These are phyloP conservation scores for Eulemur rubriventer DNA, from an alignment of 2,797 vertebrate genomes.

Conservation along the genomic window DNA sequence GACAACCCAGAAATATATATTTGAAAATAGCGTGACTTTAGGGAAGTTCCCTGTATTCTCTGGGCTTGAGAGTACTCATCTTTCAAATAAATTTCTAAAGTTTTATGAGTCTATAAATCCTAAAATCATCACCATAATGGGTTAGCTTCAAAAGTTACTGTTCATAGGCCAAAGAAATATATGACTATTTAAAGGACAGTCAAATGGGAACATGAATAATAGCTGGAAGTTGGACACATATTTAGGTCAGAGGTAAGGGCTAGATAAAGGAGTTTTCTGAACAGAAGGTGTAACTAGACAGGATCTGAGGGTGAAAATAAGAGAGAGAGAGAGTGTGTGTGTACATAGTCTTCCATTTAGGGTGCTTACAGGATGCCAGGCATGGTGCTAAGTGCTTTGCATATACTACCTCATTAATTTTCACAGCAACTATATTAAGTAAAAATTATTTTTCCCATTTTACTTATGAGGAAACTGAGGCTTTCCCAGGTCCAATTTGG, in stretches of 20 bases:
- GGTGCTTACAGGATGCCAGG: neutral
- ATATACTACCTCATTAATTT: neutral
- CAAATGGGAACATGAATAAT: neutral
- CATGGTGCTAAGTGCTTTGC: neutral
- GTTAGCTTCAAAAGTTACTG: neutral
- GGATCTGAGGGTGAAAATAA: neutral
- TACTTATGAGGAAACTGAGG: constrained; percentile 1
- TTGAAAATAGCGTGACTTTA: neutral
- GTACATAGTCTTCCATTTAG: neutral
- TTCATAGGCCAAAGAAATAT: neutral
- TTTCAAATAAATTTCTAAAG: constrained; percentile 25
- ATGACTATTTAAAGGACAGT: neutral
- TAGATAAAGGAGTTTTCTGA: neutral
- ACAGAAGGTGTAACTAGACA: neutral
- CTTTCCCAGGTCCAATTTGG: neutral
- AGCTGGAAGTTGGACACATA: neutral
- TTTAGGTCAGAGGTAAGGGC: neutral
- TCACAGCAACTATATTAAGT: neutral
- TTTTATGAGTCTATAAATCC: neutral
- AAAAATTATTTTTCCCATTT: constrained; percentile 12
- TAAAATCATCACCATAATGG: neutral
- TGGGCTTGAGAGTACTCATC: neutral
- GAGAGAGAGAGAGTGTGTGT: neutral
- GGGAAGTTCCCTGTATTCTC: neutral
- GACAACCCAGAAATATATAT: neutral